Conservation (phyloP, 2,113 vertebrate genomes). For the Epinephelus cyanopodus region DNA sequence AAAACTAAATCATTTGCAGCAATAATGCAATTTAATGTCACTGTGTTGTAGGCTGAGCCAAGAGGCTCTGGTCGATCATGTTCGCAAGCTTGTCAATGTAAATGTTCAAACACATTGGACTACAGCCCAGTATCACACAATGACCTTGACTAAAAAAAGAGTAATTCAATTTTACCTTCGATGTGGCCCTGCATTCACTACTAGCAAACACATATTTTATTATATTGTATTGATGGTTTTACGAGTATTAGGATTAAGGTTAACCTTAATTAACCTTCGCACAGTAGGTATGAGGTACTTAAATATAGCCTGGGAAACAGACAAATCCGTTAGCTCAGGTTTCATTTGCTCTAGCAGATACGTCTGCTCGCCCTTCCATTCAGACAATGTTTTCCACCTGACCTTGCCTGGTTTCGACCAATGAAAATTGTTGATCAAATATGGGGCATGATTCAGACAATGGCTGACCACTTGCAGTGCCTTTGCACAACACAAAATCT, state of each 20-base stretch:
- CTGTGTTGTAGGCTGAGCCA: constrained; percentile 15
- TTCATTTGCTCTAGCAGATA: too few relatives aligned
- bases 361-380: too few relatives aligned
- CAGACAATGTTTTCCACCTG: too few relatives aligned
- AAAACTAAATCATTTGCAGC: constrained; percentile 29
- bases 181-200: constrained; percentile 5
- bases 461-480: too few relatives aligned
- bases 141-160: constrained; percentile 39
- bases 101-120: constrained; percentile 37
- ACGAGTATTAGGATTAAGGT: not conserved
- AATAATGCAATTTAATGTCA: constrained; percentile 35
- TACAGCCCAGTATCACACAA: constrained; percentile 11
- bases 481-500: too few relatives aligned
- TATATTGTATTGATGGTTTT: not conserved
- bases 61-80: constrained; percentile 4
- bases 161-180: not conserved
- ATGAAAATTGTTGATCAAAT: too few relatives aligned
- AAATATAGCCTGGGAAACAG: not conserved
- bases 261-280: not conserved
- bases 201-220: not conserved
- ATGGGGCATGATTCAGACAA: too few relatives aligned
- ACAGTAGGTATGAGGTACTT: not conserved
- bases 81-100: constrained; percentile 18
- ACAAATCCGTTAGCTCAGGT: too few relatives aligned
- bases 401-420: too few relatives aligned